phyloP scores from a whole-genome alignment of 2,888 invertebrate species.

The Macaria liturata region DNA sequence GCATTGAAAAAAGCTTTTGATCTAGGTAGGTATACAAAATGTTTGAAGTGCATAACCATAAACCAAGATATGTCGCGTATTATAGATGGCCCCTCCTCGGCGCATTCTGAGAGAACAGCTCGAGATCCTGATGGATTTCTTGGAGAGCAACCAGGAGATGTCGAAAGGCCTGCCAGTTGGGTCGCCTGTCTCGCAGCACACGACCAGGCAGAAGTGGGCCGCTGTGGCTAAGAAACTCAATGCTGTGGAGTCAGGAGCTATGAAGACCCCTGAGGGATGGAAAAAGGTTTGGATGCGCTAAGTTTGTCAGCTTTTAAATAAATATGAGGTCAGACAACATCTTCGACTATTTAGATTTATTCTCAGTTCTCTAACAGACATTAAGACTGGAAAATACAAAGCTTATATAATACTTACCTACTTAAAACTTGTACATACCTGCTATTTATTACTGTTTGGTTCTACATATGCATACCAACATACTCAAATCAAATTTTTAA shows the following conservation, averaged over 20 bases:
- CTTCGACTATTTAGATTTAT: no score
- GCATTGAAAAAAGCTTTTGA: neutral
- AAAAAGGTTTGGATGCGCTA: constrained; percentile 54
- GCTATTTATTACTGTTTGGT: no score
- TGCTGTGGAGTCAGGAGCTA: constrained; percentile 57
- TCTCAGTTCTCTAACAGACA: no score
- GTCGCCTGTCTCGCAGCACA: constrained; percentile 56
- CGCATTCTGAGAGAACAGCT: constrained; percentile 62
- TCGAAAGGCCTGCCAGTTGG: constrained; percentile 59
- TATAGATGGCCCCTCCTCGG: constrained; percentile 72
- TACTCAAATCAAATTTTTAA: no score
- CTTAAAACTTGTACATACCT: no score
- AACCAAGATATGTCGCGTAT: constrained; percentile 14
- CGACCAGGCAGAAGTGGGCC: constrained; percentile 64
- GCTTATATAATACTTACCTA: no score
- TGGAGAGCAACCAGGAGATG: constrained; percentile 66
- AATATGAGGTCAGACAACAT: no score
- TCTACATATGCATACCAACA: no score
- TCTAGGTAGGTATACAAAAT: neutral
- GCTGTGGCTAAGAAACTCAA: constrained; percentile 64
- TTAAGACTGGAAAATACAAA: no score
- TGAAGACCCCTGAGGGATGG: constrained; percentile 69
- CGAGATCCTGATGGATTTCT: constrained; percentile 65
- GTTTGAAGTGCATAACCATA: constrained; percentile 4
- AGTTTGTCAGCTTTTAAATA: no score